phyloP scores from a whole-genome alignment of 2,797 vertebrate species.

The Periophthalmus magnuspinnatus region DNA sequence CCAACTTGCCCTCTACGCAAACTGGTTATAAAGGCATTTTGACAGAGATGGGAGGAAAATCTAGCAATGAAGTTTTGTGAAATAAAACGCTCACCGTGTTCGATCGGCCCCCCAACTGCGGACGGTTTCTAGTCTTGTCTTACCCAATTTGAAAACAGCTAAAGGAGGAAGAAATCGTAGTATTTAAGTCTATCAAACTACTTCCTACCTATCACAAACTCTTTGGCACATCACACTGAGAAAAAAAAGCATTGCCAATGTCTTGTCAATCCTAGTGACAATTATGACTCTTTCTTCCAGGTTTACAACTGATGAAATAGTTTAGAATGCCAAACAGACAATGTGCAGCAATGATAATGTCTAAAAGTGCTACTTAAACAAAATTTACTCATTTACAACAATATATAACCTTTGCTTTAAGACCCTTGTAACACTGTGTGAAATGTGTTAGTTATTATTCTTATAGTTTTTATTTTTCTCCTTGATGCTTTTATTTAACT shows the following conservation, averaged over 20 bases:
- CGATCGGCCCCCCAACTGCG: too few species aligned
- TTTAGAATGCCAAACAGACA: background rate
- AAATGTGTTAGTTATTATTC: too few species aligned
- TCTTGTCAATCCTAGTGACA: background rate
- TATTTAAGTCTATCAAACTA: background rate
- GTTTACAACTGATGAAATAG: background rate
- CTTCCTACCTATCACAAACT: background rate
- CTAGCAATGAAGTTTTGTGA: background rate
- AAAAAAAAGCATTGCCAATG: too few species aligned
- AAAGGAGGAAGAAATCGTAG: background rate
- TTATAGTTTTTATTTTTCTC: too few species aligned
- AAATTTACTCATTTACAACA: too few species aligned
- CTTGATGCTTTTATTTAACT: background rate
- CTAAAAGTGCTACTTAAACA: background rate
- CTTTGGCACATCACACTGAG: background rate
- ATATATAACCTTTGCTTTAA: too few species aligned
- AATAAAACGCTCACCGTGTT: too few species aligned
- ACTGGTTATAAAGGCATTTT: slow-evolving; percentile 22
- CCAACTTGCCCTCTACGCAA: slow-evolving; percentile 34
- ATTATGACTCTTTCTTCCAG: background rate
- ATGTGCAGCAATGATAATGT: background rate
- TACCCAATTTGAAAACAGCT: background rate
- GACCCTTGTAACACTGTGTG: too few species aligned
- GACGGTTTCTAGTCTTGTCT: too few species aligned
- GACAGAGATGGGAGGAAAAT: slow-evolving; percentile 20